Base-by-base conservation (phyloP, 1,140 invertebrate genomes). In the Calliphora vicina region DNA sequence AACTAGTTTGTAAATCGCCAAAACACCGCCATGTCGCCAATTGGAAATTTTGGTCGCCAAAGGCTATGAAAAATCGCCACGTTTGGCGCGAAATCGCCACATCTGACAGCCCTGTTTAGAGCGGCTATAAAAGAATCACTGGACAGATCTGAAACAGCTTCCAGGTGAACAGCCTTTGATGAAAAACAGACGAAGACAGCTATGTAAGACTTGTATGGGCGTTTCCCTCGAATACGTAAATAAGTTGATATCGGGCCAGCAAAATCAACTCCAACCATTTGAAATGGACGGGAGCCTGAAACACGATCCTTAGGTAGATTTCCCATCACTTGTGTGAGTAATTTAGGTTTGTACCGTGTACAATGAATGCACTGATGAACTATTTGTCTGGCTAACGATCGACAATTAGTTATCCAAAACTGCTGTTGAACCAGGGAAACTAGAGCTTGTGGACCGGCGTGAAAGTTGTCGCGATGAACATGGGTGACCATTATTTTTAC, bases 141-240 rank as follows among this genome's bases (percentile, higher is more conserved):
- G 15, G 80, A 67, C 26, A 81, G 20, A 27, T 71, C 57, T 27
- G 80, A 81, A 0, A 61, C 80, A 67, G 0, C n/a, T 42, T 82
- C 81, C 13, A 73, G 9, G 43, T 82, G 81, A 0, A 82, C 67
- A 6, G 57, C 26, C 72, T 82, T 76, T 4, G 82, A 15, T 1
- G 72, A 0, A 8, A 87, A 74, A 73, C 85, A 87, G 0, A 85
- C 72, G 35, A 87, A 87, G 0, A 86, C 61, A 0, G 71, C 23
- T 17, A 86, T 72, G 20, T 84, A 87, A 1, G 71, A 35, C 15
- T 84, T 84, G 8, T 45, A 43, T 13, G 83, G 81, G 13, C 5
- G 15, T 26, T 84, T 84, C 1, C 83, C 81, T 35, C 83, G 80
- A 78, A 82, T 80, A 6, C 45, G 12, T 15, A 81, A 20, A 20